Percentiles rank a stretch among this genome's conserved stretches.
Evolutionary conservation across 1,140 invertebrate species (phyloP).

Genomic region (Pachypsylla venusta): DNA sequence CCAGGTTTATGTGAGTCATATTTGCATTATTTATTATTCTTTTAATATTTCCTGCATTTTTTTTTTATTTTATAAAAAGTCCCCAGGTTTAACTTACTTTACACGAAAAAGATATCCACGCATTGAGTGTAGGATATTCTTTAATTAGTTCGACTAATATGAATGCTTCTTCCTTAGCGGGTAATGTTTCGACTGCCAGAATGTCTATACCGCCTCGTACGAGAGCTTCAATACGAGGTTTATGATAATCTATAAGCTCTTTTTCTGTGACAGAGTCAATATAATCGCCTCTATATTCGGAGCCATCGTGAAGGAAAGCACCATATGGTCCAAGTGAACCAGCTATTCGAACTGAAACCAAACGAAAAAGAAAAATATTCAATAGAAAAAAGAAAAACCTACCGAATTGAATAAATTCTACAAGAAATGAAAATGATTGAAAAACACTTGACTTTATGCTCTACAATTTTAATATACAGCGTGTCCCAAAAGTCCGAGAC

Average conservation of each 20-base stretch:
- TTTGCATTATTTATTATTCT: no score
- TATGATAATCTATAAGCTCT: conserved; percentile 62
- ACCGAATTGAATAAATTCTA: no score
- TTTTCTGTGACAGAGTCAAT: conserved; percentile 46
- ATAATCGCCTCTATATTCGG: conserved; percentile 76
- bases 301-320: conserved; percentile 65
- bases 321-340: conserved; percentile 83
- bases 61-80: no score
- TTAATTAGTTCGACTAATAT: conserved; percentile 56
- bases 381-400: neutral
- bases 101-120: conserved; percentile 71
- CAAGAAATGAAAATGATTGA: no score
- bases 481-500: no score
- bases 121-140: conserved; percentile 49
- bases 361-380: neutral
- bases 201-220: conserved; percentile 62
- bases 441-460: no score
- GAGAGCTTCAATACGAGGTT: conserved; percentile 52
- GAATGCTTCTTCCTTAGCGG: conserved; percentile 59
- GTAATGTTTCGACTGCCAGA: conserved; percentile 76
- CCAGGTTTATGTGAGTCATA: no score
- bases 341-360: conserved; percentile 36
- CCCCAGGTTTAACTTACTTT: conserved; percentile 43
- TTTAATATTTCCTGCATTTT: no score
- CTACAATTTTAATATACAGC: no score